A percentile compares a stretch with the other conserved stretches of the same genome.
Conservation (phyloP, 1,140 invertebrate genomes). For the Plodia interpunctella region DNA sequence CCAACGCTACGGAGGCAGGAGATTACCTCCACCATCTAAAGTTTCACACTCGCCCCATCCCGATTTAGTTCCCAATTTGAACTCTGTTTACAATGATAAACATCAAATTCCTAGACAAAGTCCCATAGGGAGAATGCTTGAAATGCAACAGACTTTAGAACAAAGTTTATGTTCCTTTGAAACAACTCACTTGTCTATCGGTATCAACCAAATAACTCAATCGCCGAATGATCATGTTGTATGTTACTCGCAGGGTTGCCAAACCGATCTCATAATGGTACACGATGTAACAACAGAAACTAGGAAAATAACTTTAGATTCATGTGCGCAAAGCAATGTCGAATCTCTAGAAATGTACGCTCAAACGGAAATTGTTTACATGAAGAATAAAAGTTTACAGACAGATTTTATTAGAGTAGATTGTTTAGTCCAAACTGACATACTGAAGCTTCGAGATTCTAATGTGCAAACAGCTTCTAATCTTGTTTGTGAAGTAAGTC, state of each 20-base stretch:
- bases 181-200: constrained; percentile 50
- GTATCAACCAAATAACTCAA: constrained; percentile 58
- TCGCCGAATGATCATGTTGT: constrained; percentile 48
- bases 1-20: constrained; percentile 57
- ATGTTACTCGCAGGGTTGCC: constrained; percentile 59
- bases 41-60: constrained; percentile 38
- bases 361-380: constrained; percentile 59
- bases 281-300: constrained; percentile 63
- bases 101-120: constrained; percentile 34
- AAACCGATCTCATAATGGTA: constrained; percentile 62
- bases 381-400: constrained; percentile 57
- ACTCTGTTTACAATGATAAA: constrained; percentile 28
- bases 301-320: constrained; percentile 56
- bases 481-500: constrained; percentile 30
- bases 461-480: constrained; percentile 39
- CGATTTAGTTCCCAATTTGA: constrained; percentile 40
- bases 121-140: constrained; percentile 51
- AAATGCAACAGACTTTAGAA: constrained; percentile 66
- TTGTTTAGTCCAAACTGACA: constrained; percentile 53
- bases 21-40: constrained; percentile 49
- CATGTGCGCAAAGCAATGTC: constrained; percentile 48
- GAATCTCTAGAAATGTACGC: constrained; percentile 49
- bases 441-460: constrained; percentile 39
- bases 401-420: constrained; percentile 38
- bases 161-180: constrained; percentile 61